These are phyloP conservation scores for Actenoides lindsayi DNA, from an alignment of 2,113 vertebrate species.

Conservation along the genomic window DNA sequence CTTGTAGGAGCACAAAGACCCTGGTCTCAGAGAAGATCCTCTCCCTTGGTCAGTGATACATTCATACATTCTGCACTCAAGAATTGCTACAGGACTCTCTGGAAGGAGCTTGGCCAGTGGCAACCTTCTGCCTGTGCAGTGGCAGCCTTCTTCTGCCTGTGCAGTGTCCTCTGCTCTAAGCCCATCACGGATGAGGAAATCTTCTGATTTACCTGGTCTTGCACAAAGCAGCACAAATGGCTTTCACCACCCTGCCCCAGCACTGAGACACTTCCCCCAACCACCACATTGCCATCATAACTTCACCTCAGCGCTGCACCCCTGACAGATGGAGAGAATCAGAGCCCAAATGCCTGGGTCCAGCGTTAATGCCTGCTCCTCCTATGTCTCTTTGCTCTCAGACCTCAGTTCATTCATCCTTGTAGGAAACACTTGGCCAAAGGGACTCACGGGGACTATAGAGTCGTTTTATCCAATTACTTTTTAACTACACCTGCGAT, in stretches of 20 bases:
- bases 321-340: neutral
- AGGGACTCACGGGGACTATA: neutral
- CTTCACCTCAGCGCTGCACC: neutral
- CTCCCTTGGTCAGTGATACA: neutral
- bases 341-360: neutral
- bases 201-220: neutral
- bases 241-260: neutral
- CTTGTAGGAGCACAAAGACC: neutral
- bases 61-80: neutral
- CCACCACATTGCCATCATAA: neutral
- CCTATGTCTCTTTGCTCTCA: neutral
- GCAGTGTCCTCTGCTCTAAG: neutral
- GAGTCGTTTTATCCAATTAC: neutral
- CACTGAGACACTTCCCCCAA: neutral
- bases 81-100: neutral
- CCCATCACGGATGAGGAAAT: neutral
- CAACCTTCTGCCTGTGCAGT: neutral
- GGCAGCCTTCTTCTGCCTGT: neutral
- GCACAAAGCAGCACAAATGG: neutral
- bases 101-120: neutral
- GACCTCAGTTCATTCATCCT: neutral
- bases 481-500: neutral
- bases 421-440: neutral
- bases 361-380: neutral
- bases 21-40: neutral